Evolutionary conservation across 2,797 vertebrate genomes (phyloP), one percentile per base, ranked within the genome.

Genomic region (Balearica regulorum): DNA sequence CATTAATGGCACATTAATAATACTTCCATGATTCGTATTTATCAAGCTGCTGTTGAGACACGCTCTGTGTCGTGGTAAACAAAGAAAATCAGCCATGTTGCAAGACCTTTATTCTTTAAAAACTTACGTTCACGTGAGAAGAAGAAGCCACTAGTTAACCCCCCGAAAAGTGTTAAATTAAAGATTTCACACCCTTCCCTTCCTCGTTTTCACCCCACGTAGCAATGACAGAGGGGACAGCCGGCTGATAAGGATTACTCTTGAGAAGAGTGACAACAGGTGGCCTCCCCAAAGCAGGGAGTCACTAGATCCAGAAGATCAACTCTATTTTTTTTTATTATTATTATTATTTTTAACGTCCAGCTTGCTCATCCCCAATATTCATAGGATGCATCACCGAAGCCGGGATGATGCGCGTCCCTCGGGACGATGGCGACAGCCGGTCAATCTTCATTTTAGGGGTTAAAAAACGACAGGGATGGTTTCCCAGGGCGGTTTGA

Each of bases 11-110:
- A 76, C n/a, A 20, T 82, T 87, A 97, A 90, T 88, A 87, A 76
- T n/a, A 81, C n/a, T 85, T 54, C 61, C 89, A 49, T 1, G 66
- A 55, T 49, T 77, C 5, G 10, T 58, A 29, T 91, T 89, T 68
- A 86, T 85, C 83, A 53, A 73, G 94, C 80, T 53, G 83, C 55
- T 57, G 73, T 58, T 8, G 84, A 78, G 79, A 65, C 35, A 14
- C 4, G 28, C 72, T 72, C 6, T 2, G 51, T 35, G 65, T 61
- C 28, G 10, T 1, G 51, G 44, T 69, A 93, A 97, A 95, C 87
- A 96, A 97, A 94, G 77, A 93, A 70, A 62, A 70, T 53, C 87
- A 95, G 82, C 82, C 87, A 80, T 93, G 65, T 73, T 87, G 64
- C 19, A n/a, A 92, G 77, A 60, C 35, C 55, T 82, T 41, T 41